Evolutionary conservation across 2,888 invertebrate genomes (phyloP).

Genomic region (Parelbella ahira): DNA sequence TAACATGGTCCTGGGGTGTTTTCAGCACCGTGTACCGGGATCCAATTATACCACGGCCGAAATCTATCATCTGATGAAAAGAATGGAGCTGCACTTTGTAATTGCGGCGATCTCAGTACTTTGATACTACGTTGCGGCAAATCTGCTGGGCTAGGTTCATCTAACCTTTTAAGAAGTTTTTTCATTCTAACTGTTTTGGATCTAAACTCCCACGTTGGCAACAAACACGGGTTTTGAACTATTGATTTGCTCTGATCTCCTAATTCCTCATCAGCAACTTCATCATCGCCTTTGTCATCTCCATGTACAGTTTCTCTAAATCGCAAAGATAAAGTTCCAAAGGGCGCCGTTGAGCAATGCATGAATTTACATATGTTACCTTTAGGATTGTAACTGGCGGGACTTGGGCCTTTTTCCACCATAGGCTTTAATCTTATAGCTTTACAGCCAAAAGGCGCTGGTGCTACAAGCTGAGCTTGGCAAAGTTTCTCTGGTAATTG

Average conservation of each 20-base stretch:
- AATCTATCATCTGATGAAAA: conserved; percentile 56
- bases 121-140: conserved; percentile 32
- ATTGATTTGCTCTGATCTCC: conserved; percentile 23
- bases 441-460: conserved; percentile 54
- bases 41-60: conserved; percentile 57
- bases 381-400: conserved; percentile 47
- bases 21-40: conserved; percentile 43
- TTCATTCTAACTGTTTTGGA: conserved; percentile 56
- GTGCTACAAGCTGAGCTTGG: conserved; percentile 44
- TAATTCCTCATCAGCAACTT: conserved; percentile 26
- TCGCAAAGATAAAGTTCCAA: conserved; percentile 48
- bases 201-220: conserved; percentile 54
- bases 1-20: conserved; percentile 57
- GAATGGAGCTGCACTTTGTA: conserved; percentile 54
- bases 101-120: conserved; percentile 31
- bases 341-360: conserved; percentile 47
- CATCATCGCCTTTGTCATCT: conserved; percentile 30
- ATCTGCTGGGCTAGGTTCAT: conserved; percentile 53
- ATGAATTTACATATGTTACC: conserved; percentile 37
- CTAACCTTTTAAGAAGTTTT: conserved; percentile 39
- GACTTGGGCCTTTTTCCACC: conserved; percentile 50
- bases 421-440: conserved; percentile 47
- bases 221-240: conserved; percentile 32
- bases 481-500: conserved; percentile 37
- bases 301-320: conserved; percentile 41